Evolutionary conservation across 2,888 invertebrate species (phyloP), one percentile per base, ranked within the genome.

Genomic region (Margaritifera margaritifera): DNA sequence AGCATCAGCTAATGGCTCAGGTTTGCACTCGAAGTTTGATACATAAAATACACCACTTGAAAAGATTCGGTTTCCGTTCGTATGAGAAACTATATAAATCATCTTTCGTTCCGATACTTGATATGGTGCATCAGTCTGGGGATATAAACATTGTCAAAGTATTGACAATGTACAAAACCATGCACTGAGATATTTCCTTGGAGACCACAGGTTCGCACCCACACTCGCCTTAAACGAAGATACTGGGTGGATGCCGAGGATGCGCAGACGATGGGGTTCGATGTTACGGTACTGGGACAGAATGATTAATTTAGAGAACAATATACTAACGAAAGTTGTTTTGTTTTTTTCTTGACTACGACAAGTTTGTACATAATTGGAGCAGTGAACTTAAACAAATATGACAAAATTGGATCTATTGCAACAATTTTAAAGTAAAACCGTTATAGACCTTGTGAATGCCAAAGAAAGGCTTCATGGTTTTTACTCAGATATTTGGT

Each of bases 211-310:
- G 50, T 68, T 67, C 24, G 58, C 69, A 6, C 71, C 71, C 19
- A 61, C 25, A 6, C n/a, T 55, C 20, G 74, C 68, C 19, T 52
- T 71, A 6, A 63, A 58, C 11, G 71, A 66, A 6, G 74, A 74
- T 54, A 61, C 53, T 20, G 74, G 74, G 15, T 68, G 68, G 71
- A 51, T 71, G 1, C 74, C 74, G 15, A 58, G 60, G 50, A 22
- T 6, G 2, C 63, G 68, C 25, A 42, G 68, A 25, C 59, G 68
- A 20, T 71, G 71, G 71, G 22, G 55, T n/a, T 42, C 18, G 11
- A 67, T 70, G 55, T 19, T 71, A 11, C 31, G 65, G 20, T 70
- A 62, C 54, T 74, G 74, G 66, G 68, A 71, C 24, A 61, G 71
- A 42, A 60, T 69, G 42, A 31, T 68, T 19, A n/a, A n/a, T n/a